Conservation (phyloP, 2,797 vertebrate species). For the Aplochiton taeniatus region DNA sequence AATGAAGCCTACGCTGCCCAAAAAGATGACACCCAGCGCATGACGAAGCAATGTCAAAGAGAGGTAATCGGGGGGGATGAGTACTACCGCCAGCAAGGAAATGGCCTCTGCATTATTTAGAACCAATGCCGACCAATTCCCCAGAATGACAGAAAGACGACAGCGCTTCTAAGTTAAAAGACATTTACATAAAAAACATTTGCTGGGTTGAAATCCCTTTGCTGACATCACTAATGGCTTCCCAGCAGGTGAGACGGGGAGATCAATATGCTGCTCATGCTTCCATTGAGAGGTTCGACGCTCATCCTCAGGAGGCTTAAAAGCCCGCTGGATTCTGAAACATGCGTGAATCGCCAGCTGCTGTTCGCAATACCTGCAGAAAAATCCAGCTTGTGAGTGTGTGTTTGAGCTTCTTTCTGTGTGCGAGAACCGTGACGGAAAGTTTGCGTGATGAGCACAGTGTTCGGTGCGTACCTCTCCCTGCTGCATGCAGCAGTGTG, state of each 20-base stretch:
- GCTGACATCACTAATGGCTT: no score
- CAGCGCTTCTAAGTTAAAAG: slow-evolving; percentile 14
- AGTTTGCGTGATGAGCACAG: no score
- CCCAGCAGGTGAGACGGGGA: no score
- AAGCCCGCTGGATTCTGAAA: no score
- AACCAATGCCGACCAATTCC: slow-evolving; percentile 5
- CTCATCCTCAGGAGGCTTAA: no score
- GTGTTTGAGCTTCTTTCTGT: no score
- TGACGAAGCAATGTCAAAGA: slow-evolving; percentile 42
- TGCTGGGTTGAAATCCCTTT: not conserved
- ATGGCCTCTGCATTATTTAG: slow-evolving; percentile 23
- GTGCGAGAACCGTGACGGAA: no score
- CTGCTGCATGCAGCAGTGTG: slow-evolving; percentile 29
- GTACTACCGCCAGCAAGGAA: slow-evolving; percentile 35
- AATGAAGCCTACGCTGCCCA: slow-evolving; percentile 35
- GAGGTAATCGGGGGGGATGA: slow-evolving; percentile 33
- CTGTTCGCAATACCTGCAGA: no score
- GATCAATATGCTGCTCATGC: no score
- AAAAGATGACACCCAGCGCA: slow-evolving; percentile 8
- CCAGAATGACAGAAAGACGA: slow-evolving; percentile 5
- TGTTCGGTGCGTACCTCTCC: slow-evolving; percentile 21
- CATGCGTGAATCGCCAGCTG: no score
- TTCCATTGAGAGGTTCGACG: no score
- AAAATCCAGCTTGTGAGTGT: no score
- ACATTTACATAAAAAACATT: slow-evolving; percentile 7